Conservation (phyloP, 2,888 invertebrate genomes). For the Hypercompe scribonia region DNA sequence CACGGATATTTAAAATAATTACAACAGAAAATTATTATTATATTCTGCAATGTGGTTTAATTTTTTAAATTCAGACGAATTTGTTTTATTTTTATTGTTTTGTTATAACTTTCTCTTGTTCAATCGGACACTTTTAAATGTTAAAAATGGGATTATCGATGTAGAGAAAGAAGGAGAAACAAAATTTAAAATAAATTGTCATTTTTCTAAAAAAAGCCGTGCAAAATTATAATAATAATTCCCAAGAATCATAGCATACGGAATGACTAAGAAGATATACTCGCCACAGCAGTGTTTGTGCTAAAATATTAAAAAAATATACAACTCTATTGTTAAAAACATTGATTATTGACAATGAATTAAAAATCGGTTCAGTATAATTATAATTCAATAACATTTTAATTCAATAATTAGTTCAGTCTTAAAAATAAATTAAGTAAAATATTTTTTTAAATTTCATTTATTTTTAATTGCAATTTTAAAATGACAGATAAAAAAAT, state of each 20-base stretch:
- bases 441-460: conserved; percentile 48
- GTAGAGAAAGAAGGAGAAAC: background rate
- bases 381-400: conserved; percentile 50
- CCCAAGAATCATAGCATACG: conserved; percentile 48
- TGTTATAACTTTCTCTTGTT: conserved; percentile 17
- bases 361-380: conserved; percentile 36
- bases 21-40: conserved; percentile 3
- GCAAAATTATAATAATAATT: conserved; percentile 41
- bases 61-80: background rate
- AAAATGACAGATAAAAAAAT: conserved; percentile 11
- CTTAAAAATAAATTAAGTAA: conserved; percentile 74
- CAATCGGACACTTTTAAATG: conserved; percentile 38
- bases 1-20: conserved; percentile 9
- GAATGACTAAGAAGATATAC: conserved; percentile 69
- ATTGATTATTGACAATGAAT: conserved; percentile 39
- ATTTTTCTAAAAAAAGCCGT: background rate
- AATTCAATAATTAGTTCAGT: conserved; percentile 73
- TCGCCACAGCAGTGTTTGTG: conserved; percentile 60
- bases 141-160: conserved; percentile 45
- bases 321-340: conserved; percentile 41
- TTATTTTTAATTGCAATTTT: conserved; percentile 10
- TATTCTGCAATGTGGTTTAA: background rate
- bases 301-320: conserved; percentile 44
- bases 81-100: background rate
- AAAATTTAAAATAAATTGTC: background rate